These are phyloP conservation scores for Alligator mississippiensis DNA, from an alignment of 2,113 vertebrate genomes.

Conservation along the genomic window DNA sequence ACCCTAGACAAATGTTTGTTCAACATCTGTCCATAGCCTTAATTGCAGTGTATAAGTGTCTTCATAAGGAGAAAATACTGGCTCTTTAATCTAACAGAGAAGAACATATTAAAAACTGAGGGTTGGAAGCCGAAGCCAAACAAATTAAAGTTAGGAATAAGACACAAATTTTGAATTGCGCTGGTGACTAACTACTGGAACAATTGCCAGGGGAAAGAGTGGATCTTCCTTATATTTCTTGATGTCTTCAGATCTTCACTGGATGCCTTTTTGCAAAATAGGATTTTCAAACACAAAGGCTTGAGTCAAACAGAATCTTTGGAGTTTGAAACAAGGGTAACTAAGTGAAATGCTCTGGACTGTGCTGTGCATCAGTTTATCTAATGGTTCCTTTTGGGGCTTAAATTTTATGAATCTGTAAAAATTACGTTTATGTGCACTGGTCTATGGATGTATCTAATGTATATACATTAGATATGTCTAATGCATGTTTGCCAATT, in stretches of 20 bases:
- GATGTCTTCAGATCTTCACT: background rate
- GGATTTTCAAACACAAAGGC: too few relatives aligned
- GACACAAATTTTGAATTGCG: background rate
- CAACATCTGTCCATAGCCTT: too few relatives aligned
- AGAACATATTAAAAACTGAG: background rate
- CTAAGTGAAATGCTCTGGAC: background rate
- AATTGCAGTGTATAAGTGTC: too few relatives aligned
- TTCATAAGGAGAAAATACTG: background rate
- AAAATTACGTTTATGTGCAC: too few relatives aligned
- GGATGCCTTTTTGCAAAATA: too few relatives aligned
- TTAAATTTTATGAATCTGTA: background rate
- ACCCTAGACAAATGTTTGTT: too few relatives aligned
- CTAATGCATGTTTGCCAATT: too few relatives aligned
- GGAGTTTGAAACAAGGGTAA: background rate
- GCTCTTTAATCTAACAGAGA: background rate
- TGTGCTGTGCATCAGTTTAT: background rate
- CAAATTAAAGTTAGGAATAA: background rate
- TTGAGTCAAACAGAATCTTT: background rate
- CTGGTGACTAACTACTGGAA: background rate
- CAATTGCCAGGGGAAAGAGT: background rate
- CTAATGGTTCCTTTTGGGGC: background rate
- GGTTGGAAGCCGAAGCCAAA: background rate
- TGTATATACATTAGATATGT: too few relatives aligned
- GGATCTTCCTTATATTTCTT: background rate
- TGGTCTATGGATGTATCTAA: accelerated